phyloP scores from a whole-genome alignment of 2,888 invertebrate genomes.

The Suillia variegata region DNA sequence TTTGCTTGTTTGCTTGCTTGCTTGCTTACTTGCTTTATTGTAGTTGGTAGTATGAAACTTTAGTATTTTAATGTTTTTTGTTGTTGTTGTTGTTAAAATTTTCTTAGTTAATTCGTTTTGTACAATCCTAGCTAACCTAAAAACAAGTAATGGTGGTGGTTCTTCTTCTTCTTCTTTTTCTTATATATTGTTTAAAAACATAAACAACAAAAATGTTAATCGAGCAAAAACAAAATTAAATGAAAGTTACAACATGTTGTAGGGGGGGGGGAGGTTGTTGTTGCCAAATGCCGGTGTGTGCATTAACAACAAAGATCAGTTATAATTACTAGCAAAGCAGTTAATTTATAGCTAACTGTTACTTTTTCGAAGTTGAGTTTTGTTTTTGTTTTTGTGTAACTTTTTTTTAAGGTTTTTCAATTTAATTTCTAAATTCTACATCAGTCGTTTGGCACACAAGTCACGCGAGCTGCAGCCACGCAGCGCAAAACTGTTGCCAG shows the following conservation, averaged over 20 bases:
- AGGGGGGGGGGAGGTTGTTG: background rate
- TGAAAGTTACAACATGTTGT: background rate
- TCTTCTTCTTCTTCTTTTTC: no score
- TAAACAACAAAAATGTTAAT: background rate
- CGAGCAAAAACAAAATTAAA: background rate
- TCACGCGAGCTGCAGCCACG: slow-evolving; percentile 37
- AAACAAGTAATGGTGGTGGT: background rate
- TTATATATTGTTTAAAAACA: no score
- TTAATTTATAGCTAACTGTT: background rate
- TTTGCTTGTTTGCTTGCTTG: no score
- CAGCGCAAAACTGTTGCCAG: background rate
- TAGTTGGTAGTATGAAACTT: no score
- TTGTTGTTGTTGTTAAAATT: no score
- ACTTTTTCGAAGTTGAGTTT: background rate
- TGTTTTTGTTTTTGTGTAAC: slow-evolving; percentile 2
- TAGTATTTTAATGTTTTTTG: no score
- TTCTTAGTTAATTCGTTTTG: background rate
- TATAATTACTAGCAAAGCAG: background rate
- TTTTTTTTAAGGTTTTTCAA: slow-evolving; percentile 8
- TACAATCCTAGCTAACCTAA: background rate
- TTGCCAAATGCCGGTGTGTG: background rate
- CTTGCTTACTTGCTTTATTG: no score
- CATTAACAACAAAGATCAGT: background rate
- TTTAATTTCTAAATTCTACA: slow-evolving; percentile 51
- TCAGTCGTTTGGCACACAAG: slow-evolving; percentile 62